These are phyloP conservation scores for Cyanistes caeruleus DNA, from an alignment of 2,113 vertebrate species.

Conservation along the genomic window DNA sequence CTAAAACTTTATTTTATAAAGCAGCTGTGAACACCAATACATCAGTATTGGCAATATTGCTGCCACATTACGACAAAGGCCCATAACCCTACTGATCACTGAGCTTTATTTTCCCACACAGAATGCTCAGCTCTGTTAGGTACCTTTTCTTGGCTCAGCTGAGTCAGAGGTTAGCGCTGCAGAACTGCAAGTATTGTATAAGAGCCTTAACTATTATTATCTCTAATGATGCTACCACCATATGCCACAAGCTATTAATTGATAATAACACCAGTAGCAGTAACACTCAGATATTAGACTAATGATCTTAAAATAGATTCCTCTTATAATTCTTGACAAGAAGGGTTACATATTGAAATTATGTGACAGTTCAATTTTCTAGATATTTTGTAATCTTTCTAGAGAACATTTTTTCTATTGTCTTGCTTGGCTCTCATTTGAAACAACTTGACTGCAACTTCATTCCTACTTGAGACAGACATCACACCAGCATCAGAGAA, in stretches of 20 bases:
- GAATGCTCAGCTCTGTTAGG: neutral
- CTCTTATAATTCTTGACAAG: neutral
- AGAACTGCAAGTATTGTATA: neutral
- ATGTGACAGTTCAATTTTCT: neutral
- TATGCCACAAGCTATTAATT: neutral
- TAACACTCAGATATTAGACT: neutral
- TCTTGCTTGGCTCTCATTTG: neutral
- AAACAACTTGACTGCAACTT: neutral
- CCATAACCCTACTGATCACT: neutral
- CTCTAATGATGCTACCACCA: neutral
- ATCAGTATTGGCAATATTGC: neutral
- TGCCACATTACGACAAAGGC: neutral
- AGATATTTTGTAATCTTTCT: neutral
- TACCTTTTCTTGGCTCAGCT: neutral
- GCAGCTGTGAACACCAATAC: fast-evolving
- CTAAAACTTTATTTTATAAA: neutral
- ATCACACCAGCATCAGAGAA: neutral
- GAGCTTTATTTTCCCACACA: neutral
- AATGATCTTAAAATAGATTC: neutral
- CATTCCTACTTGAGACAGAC: neutral
- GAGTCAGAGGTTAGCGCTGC: neutral
- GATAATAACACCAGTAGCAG: neutral
- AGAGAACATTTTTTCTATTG: neutral
- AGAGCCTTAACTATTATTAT: neutral
- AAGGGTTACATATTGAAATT: neutral